Conservation (phyloP, 2,797 vertebrate genomes). For the Parauchenoglanis ngamensis region DNA sequence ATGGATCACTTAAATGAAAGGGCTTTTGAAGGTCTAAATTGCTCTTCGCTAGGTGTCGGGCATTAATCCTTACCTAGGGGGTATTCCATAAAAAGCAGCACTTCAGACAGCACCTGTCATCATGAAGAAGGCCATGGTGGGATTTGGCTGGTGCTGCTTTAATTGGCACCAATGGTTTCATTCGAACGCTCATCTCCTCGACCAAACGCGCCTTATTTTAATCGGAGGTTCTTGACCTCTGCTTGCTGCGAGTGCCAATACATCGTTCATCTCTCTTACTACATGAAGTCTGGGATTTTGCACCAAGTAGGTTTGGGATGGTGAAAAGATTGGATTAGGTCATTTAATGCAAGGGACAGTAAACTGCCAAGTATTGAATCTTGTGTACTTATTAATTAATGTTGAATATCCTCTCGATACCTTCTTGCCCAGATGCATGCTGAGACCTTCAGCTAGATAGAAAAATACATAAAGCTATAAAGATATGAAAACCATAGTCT, state of each 20-base stretch:
- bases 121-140: neutral
- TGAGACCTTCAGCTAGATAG: neutral
- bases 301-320: neutral
- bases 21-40: conserved; percentile 35
- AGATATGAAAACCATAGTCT: neutral
- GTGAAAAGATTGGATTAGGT: neutral
- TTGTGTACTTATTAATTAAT: neutral
- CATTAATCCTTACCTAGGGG: neutral
- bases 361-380: neutral
- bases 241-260: neutral
- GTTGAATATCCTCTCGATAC: neutral
- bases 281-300: neutral
- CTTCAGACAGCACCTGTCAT: neutral
- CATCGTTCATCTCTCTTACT: neutral
- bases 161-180: no score
- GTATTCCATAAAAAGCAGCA: neutral
- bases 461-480: no score
- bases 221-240: neutral
- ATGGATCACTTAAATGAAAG: conserved; percentile 29
- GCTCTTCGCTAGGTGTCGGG: neutral
- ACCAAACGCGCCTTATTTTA: neutral
- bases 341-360: neutral
- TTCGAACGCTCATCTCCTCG: neutral
- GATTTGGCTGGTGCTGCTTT: neutral
- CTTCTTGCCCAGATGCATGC: neutral